Evolutionary conservation across 2,797 vertebrate species (phyloP), one percentile per base, ranked within the genome.

Genomic region (Hemibagrus guttatus): DNA sequence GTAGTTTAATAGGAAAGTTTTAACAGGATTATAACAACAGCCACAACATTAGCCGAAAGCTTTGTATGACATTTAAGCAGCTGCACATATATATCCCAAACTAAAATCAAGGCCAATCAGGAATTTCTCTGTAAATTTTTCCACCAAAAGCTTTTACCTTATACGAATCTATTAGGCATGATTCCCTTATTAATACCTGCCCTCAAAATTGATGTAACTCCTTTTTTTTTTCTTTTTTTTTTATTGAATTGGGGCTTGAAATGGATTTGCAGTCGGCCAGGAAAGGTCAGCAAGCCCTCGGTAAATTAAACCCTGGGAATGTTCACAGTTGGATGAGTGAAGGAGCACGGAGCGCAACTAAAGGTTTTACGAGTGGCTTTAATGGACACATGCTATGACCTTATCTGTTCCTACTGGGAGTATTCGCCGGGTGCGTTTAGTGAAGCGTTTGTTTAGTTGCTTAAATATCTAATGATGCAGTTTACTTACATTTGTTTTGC

Each of bases 191-290:
- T 94, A 91, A 94, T 92, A 93, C 89, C 84, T 39, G 84, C 91
- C 92, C 91, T 91, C 91, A 90, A 91, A 93, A 39, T 93, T 94
- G 91, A 93, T 88, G 90, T 93, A 86, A 91, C 86, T 64, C 78
- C 90, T 89, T 89, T 21, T 19, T 26, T 26, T 42, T 11, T 39
- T 39, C 35, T 17, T 90, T 92, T 91, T 91, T 72, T 42, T 78
- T 78, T 78, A 89, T 89, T 92, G 88, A 93, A 92, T 88, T 91
- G 88, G 92, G 94, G 91, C 93, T 93, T 93, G 91, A 93, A 93
- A 93, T 92, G 90, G 89, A 94, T 92, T 91, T 90, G 87, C 89
- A 84, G 86, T 83, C 84, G 46, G 82, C 81, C 81, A 83, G 84
- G 86, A 91, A 93, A 93, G 93, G 93, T 93, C 93, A 93, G 81